Evolutionary conservation across 2,113 vertebrate species (phyloP).

Genomic region (Macrotus californicus): DNA sequence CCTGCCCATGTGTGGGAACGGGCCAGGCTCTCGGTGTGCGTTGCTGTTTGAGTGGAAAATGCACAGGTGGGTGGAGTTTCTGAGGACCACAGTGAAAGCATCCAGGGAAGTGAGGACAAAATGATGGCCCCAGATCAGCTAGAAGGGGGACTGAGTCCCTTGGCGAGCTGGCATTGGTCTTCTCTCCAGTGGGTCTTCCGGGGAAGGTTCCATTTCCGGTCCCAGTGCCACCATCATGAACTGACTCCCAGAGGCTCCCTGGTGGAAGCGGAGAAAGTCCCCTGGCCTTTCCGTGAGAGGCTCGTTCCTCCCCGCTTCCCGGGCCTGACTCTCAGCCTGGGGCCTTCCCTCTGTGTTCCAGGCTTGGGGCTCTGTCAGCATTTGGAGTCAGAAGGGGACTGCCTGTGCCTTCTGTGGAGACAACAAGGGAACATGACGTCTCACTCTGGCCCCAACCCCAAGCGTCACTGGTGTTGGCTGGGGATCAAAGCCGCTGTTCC

Average conservation of each 20-base stretch:
- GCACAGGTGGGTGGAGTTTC: fast-evolving
- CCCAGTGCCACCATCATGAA: fast-evolving
- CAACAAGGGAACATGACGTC: slow-evolving; percentile 68
- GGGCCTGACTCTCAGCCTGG: neutral
- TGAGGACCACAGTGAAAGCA: too few species aligned
- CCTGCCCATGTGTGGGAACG: neutral
- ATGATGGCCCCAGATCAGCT: fast-evolving
- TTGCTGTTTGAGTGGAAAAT: neutral
- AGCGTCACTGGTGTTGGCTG: slow-evolving; percentile 77
- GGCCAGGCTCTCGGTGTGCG: neutral
- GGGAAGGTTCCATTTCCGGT: neutral
- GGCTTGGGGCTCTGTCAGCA: neutral
- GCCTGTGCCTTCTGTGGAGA: slow-evolving; percentile 46
- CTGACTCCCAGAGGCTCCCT: neutral
- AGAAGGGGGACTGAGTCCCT: neutral
- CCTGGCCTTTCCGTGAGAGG: fast-evolving
- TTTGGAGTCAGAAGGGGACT: slow-evolving; percentile 49
- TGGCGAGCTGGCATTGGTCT: too few species aligned
- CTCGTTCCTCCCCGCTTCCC: neutral
- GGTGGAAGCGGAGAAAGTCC: neutral
- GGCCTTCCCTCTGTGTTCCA: neutral
- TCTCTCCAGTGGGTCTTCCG: neutral
- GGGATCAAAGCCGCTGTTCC: slow-evolving; percentile 82
- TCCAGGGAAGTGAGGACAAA: neutral
- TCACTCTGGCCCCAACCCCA: slow-evolving; percentile 63